Percentiles rank a stretch among this genome's conserved stretches.
Evolutionary conservation across 2,797 vertebrate species (phyloP).

Genomic region (Sparidentex hasta): DNA sequence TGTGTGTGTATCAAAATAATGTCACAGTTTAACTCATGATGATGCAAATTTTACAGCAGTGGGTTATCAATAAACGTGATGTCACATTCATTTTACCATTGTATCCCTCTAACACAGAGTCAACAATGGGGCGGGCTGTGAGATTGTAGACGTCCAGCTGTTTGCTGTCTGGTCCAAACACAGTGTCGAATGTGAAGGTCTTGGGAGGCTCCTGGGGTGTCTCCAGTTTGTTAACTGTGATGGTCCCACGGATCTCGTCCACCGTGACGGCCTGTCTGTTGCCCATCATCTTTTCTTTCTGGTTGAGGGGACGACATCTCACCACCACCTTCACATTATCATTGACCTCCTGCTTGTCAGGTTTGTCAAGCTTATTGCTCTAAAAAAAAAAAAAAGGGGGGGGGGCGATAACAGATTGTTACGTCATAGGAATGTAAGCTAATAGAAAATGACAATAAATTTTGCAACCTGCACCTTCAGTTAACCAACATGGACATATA

Average conservation of each 20-base stretch:
- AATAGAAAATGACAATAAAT: not conserved
- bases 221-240: conserved; percentile 95
- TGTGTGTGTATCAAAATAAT: not conserved
- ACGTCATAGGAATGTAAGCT: not conserved
- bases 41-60: not conserved
- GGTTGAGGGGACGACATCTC: conserved; percentile 96
- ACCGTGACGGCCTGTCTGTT: conserved; percentile 92
- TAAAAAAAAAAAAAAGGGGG: conserved; percentile 65
- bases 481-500: no score
- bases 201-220: conserved; percentile 95
- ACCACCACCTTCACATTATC: conserved; percentile 99
- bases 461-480: not conserved
- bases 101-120: conserved; percentile 97
- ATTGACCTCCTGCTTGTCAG: conserved; percentile 90
- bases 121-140: conserved; percentile 96
- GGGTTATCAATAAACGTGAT: not conserved
- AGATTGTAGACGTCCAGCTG: conserved; percentile 99
- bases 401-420: not conserved
- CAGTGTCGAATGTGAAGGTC: conserved; percentile 98
- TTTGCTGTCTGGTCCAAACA: conserved; percentile 97
- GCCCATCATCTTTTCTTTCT: conserved; percentile 92
- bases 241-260: conserved; percentile 97
- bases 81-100: conserved; percentile 88
- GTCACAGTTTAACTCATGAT: not conserved
- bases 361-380: conserved; percentile 92